Conservation (phyloP, 2,113 vertebrate species). For the Nematolebias whitei region DNA sequence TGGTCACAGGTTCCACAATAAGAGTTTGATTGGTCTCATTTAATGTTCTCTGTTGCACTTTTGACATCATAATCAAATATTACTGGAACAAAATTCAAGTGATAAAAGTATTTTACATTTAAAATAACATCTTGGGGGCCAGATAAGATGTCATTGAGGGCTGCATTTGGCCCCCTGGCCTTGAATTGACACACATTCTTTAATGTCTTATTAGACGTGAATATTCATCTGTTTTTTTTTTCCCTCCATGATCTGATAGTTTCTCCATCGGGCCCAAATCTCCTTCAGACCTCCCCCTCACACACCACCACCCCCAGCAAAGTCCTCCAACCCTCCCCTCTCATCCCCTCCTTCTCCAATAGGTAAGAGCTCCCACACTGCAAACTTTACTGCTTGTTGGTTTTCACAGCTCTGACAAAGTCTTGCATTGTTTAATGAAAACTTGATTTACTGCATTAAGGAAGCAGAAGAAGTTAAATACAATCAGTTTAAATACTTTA, state of each 20-base stretch:
- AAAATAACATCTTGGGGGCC: too few species aligned
- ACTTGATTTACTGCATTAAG: too few species aligned
- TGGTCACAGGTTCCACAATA: too few species aligned
- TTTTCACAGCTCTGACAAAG: background rate
- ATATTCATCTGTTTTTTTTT: slow-evolving; percentile 30
- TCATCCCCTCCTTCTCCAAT: slow-evolving; percentile 78
- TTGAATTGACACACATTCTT: too few species aligned
- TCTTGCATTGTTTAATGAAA: background rate
- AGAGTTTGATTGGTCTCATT: too few species aligned
- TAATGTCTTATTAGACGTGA: slow-evolving; percentile 9
- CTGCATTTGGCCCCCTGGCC: too few species aligned
- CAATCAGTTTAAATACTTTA: background rate
- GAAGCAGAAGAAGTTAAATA: too few species aligned
- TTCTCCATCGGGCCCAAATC: slow-evolving; percentile 81
- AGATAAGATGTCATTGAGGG: too few species aligned
- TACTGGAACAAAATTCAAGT: too few species aligned
- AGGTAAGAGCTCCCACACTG: slow-evolving; percentile 77
- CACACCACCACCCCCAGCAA: slow-evolving; percentile 86
- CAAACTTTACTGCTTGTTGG: background rate
- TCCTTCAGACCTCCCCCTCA: slow-evolving; percentile 83
- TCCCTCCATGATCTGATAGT: slow-evolving; percentile 78
- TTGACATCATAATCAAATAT: too few species aligned
- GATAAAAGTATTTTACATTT: too few species aligned
- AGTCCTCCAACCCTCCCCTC: slow-evolving; percentile 79
- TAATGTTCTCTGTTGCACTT: too few species aligned